A percentile compares a stretch with the other conserved stretches of the same genome.
These are phyloP conservation scores for Phenganax marumi DNA, from an alignment of 92 coral and sea anemone species.

Conservation along the genomic window DNA sequence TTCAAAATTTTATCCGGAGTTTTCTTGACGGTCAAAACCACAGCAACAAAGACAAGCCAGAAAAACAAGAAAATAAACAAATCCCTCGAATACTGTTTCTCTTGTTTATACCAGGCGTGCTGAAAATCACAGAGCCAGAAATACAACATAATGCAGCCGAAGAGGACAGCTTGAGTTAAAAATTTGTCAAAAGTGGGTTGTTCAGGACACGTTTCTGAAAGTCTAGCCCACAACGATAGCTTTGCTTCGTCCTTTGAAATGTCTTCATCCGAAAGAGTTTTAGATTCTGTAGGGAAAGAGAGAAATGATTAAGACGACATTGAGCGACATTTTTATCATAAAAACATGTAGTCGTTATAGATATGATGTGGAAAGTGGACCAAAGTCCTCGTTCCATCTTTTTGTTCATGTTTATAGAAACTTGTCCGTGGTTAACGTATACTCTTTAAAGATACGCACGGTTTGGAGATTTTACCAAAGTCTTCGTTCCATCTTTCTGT, in stretches of 20 bases:
- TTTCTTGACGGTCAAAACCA: conserved; percentile 69
- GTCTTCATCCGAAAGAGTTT: neutral
- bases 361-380: no score
- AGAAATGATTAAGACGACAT: neutral
- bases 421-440: no score
- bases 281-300: neutral
- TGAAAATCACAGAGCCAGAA: conserved; percentile 98
- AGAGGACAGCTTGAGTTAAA: conserved; percentile 75
- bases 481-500: no score
- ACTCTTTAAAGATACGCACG: no score
- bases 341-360: neutral
- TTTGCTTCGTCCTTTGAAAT: neutral
- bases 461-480: no score
- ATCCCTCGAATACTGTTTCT: conserved; percentile 95
- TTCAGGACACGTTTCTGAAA: conserved; percentile 79
- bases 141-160: conserved; percentile 86
- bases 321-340: neutral
- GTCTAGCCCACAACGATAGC: conserved; percentile 54
- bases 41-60: conserved; percentile 78
- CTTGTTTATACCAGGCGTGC: conserved; percentile 89
- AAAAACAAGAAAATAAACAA: conserved; percentile 73
- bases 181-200: conserved; percentile 85
- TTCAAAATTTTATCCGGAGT: conserved; percentile 90
- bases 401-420: no score
- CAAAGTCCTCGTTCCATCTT: no score